Evolutionary conservation across 1,140 invertebrate genomes (phyloP).

Genomic region (Vanessa atalanta): DNA sequence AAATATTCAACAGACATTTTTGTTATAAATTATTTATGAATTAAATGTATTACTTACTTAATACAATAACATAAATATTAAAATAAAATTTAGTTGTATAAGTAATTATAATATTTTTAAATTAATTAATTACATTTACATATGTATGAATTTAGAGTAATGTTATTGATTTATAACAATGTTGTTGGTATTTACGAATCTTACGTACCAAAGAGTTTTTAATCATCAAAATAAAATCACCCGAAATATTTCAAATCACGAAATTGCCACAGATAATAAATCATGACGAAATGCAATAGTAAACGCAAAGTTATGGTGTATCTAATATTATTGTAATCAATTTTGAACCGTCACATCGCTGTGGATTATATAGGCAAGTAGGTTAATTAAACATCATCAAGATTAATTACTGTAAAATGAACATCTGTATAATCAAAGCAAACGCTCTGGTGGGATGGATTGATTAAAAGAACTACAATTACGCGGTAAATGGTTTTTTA

Average conservation of each 20-base stretch:
- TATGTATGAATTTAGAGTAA: background rate
- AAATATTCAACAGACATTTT: too few species aligned
- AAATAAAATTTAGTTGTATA: too few species aligned
- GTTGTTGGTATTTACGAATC: too few species aligned
- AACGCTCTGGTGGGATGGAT: background rate
- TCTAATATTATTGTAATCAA: slow-evolving; percentile 18
- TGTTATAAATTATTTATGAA: too few species aligned
- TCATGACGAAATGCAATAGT: background rate
- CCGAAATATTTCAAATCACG: background rate
- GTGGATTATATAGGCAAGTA: slow-evolving; percentile 18
- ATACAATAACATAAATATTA: background rate
- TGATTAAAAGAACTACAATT: background rate
- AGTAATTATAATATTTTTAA: too few species aligned
- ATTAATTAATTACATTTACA: background rate
- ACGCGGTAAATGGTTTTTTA: background rate
- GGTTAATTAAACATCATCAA: slow-evolving; percentile 32
- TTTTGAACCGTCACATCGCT: slow-evolving; percentile 12
- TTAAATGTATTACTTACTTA: background rate
- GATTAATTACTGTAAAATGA: slow-evolving; percentile 30
- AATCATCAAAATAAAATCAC: too few species aligned
- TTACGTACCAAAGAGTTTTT: too few species aligned
- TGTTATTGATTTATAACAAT: too few species aligned
- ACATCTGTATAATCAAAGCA: slow-evolving; percentile 32
- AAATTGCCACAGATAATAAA: background rate
- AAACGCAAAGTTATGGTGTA: background rate